A percentile compares a stretch with the other conserved stretches of the same genome.
Evolutionary conservation across 2,113 vertebrate genomes (phyloP).

Genomic region (Anolis sagrei): DNA sequence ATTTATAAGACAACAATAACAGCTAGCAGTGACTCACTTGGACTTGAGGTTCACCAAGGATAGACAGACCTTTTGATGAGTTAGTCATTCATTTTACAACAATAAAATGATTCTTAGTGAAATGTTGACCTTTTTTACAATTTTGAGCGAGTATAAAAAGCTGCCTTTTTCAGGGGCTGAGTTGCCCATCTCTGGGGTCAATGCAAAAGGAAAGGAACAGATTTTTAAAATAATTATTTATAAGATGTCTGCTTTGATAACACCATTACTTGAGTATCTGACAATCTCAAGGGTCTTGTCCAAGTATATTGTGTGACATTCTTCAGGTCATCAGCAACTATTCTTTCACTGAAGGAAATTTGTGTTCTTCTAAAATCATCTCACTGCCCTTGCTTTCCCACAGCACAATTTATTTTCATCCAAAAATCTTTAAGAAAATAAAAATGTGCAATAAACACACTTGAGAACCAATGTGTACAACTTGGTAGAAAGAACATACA

Average conservation of each 20-base stretch:
- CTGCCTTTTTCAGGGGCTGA: constrained; percentile 57
- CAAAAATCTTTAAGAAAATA: background rate
- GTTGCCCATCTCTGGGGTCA: constrained; percentile 71
- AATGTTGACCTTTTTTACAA: constrained; percentile 55
- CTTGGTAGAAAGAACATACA: no score
- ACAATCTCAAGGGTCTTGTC: constrained; percentile 63
- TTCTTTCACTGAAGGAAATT: constrained; percentile 52
- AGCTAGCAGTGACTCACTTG: constrained; percentile 9
- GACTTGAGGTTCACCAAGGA: constrained; percentile 13
- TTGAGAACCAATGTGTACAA: no score
- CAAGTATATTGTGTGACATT: constrained; percentile 63
- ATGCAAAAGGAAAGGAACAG: constrained; percentile 71
- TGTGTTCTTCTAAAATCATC: constrained; percentile 21
- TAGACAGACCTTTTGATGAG: constrained; percentile 15
- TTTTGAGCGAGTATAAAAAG: constrained; percentile 56
- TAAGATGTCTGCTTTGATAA: constrained; percentile 82
- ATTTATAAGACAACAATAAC: constrained; percentile 24
- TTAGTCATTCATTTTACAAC: constrained; percentile 44
- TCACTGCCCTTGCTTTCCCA: background rate
- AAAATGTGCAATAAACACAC: no score
- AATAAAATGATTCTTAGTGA: constrained; percentile 49
- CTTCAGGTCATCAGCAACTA: constrained; percentile 68
- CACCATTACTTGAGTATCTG: constrained; percentile 67
- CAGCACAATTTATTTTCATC: constrained; percentile 11
- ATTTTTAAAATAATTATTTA: constrained; percentile 82